Evolutionary conservation across 30 jellyfish, hydroid and myxozoan genomes (phyloP).

Genomic region (Mastigias papua): DNA sequence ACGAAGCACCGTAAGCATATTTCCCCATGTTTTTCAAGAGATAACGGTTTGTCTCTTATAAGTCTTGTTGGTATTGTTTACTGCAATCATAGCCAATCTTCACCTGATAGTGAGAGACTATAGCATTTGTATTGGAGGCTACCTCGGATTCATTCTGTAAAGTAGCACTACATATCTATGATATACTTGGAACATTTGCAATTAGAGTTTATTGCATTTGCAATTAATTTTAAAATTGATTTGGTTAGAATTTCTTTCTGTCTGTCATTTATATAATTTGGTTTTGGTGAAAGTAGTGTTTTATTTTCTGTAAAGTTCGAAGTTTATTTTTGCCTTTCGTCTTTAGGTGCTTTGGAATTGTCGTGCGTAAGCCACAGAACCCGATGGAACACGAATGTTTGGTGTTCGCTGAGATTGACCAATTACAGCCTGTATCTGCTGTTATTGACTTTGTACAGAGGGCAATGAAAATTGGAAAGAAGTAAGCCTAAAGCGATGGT

Average conservation of each 20-base stretch:
- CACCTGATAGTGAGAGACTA: too few relatives aligned
- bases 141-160: too few relatives aligned
- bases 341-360: slow-evolving; percentile 89
- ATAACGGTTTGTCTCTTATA: not conserved
- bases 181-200: too few relatives aligned
- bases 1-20: slow-evolving; percentile 82
- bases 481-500: slow-evolving; percentile 6
- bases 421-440: slow-evolving; percentile 93
- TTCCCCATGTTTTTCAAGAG: not conserved
- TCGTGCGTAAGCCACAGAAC: slow-evolving; percentile 79
- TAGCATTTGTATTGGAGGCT: too few relatives aligned
- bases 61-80: not conserved
- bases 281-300: not conserved
- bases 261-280: too few relatives aligned
- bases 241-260: too few relatives aligned
- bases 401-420: slow-evolving; percentile 90
- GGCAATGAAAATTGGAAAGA: slow-evolving; percentile 84
- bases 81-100: too few relatives aligned
- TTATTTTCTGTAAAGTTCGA: not conserved
- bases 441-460: slow-evolving; percentile 89
- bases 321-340: not conserved
- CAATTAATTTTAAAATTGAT: too few relatives aligned
- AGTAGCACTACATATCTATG: too few relatives aligned
- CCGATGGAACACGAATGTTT: slow-evolving; percentile 85
- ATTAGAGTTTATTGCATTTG: too few relatives aligned